These are phyloP conservation scores for Microcebus ravelobensis DNA, from an alignment of 2,113 vertebrate species.

Conservation along the genomic window DNA sequence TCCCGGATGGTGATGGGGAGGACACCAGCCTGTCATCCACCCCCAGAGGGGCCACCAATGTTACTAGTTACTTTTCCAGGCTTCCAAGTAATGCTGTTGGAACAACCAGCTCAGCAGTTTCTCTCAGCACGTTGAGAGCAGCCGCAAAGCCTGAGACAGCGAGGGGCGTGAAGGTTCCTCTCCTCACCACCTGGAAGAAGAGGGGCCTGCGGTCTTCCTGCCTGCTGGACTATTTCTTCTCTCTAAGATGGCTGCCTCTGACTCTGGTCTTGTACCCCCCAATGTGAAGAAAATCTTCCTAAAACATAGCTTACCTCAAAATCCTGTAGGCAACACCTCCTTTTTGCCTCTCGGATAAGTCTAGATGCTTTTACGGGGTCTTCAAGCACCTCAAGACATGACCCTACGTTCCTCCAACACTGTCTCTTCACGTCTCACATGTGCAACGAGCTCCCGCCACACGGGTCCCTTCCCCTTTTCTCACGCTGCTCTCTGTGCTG, in stretches of 20 bases:
- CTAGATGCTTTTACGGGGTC: background rate
- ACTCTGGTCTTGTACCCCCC: background rate
- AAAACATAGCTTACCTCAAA: background rate
- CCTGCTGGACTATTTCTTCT: background rate
- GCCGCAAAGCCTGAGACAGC: background rate
- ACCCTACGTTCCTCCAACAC: background rate
- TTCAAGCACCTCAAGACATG: background rate
- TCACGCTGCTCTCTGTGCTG: background rate
- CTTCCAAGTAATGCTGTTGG: background rate
- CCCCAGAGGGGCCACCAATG: background rate
- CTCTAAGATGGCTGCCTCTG: background rate
- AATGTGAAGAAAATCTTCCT: background rate
- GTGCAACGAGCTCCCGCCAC: background rate
- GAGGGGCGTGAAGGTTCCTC: background rate
- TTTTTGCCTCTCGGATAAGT: background rate
- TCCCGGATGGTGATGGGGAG: background rate
- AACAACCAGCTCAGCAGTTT: background rate
- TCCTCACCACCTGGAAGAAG: background rate
- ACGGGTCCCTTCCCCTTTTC: background rate
- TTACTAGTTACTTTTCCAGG: background rate
- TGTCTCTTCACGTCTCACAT: background rate
- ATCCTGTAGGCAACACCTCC: background rate
- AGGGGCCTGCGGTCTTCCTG: rapidly evolving
- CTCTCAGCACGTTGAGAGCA: background rate
- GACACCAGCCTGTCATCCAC: background rate